Evolutionary conservation across 2,797 vertebrate genomes (phyloP).

Genomic region (Malurus splendens): DNA sequence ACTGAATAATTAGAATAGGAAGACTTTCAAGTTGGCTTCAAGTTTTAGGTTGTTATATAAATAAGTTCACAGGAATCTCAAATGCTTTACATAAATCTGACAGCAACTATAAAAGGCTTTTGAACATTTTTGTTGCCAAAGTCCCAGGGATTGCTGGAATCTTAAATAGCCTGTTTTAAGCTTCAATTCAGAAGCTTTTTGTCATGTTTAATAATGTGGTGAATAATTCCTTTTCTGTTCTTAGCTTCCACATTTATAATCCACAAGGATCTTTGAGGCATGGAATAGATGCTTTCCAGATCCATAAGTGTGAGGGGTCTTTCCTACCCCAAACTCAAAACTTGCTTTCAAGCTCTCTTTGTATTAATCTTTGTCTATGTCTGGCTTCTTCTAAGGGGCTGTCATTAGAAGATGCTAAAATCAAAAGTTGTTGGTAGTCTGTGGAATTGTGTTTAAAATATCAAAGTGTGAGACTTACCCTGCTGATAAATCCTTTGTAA

Average conservation of each 20-base stretch:
- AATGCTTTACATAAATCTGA: slow-evolving; percentile 78
- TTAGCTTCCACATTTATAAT: slow-evolving; percentile 64
- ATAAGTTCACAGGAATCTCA: slow-evolving; percentile 76
- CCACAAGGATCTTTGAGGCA: slow-evolving; percentile 64
- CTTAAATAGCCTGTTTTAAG: slow-evolving; percentile 74
- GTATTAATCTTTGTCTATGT: slow-evolving; percentile 11
- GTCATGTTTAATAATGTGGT: slow-evolving; percentile 80
- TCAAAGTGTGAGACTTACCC: neutral
- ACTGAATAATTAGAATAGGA: slow-evolving; percentile 72
- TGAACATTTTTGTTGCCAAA: slow-evolving; percentile 79
- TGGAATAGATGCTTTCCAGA: slow-evolving; percentile 61
- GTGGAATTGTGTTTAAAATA: slow-evolving; percentile 14
- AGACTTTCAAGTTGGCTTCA: slow-evolving; percentile 74
- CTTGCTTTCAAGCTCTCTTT: slow-evolving; percentile 51
- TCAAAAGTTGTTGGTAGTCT: slow-evolving; percentile 20
- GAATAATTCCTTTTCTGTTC: slow-evolving; percentile 73
- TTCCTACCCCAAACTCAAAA: slow-evolving; percentile 51
- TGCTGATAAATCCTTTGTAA: neutral
- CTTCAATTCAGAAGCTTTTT: slow-evolving; percentile 75
- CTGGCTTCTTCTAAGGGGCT: slow-evolving; percentile 22
- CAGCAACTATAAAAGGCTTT: slow-evolving; percentile 79
- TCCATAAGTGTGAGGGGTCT: slow-evolving; percentile 50
- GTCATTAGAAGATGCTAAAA: slow-evolving; percentile 48
- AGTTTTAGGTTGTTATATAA: slow-evolving; percentile 78
- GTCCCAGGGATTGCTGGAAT: slow-evolving; percentile 77